Conservation (phyloP, 2,113 vertebrate genomes). For the human (Homo sapiens) region DNA sequence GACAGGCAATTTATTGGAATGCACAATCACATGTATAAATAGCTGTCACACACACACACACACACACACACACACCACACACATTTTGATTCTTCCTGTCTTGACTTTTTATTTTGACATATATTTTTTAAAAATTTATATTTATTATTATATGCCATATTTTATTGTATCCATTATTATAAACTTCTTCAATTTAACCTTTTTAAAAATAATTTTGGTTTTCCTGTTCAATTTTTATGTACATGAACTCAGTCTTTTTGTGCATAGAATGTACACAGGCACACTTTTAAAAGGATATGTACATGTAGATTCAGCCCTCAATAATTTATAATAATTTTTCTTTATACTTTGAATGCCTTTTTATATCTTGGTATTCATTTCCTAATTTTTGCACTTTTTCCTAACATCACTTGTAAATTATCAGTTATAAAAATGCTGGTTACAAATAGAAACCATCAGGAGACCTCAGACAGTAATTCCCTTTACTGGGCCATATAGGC, state of each 20-base stretch:
- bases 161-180: neutral
- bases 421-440: neutral
- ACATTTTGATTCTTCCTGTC: neutral
- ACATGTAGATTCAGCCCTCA: neutral
- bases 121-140: neutral
- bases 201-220: neutral
- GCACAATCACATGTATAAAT: slow-evolving; percentile 24
- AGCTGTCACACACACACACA: neutral
- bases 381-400: neutral
- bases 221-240: neutral
- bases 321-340: neutral
- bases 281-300: neutral
- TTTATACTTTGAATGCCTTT: neutral
- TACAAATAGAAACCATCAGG: neutral
- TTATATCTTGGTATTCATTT: neutral
- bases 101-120: neutral
- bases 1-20: slow-evolving; percentile 51
- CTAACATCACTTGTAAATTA: neutral
- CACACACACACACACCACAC: neutral
- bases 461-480: neutral
- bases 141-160: neutral
- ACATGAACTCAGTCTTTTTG: neutral
- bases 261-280: neutral
- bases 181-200: neutral
- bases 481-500: neutral